Base-by-base conservation (phyloP, 2,113 vertebrate genomes). In the Tricholaema leucomelas region DNA sequence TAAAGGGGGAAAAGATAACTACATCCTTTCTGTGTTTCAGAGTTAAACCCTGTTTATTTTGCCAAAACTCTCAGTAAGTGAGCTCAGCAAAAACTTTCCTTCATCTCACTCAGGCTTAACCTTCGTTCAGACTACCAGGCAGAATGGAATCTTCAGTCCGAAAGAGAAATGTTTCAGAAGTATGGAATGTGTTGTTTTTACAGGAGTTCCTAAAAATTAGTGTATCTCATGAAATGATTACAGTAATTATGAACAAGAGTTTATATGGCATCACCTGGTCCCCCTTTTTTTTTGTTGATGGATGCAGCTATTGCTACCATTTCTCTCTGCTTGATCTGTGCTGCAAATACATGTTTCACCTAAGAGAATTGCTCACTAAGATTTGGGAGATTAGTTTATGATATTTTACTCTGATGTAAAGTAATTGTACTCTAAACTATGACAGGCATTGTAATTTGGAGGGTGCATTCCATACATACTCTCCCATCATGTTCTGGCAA, bases 381-480 rank as follows among this genome's bases (percentile, higher is more conserved):
- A 58, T 87, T 85, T 76, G 44, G 72, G 67, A 87, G 40, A 64
- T 87, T 63, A 73, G 23, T 73, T 88, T 60, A 46, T 78, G 59
- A 10, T 81, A 52, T 66, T 84, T 88, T 69, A 20, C 54, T 52
- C 25, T 60, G 42, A 75, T 80, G 55, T 75, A 44, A 54, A 74
- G 60, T 93, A 91, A 91, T 94, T 82, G 60, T 35, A 38, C 52
- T 79, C 36, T 83, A 63, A 88, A 73, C 69, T 73, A n/a, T 78
- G 77, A 59, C 58, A 81, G 58, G 24, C 56, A 86, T 42, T 74
- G 36, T 88, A 77, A 83, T 87, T 81, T 78, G 56, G 77, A 84
- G 66, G 71, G 71, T 87, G 81, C 93, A 71, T 91, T 92, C 92
- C 79, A 66, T 79, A 72, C 81, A 54, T 93, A 70, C 30, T 33